Evolutionary conservation across 2,797 vertebrate species (phyloP), one percentile per base, ranked within the genome.

Genomic region (Sebastes glaucus): DNA sequence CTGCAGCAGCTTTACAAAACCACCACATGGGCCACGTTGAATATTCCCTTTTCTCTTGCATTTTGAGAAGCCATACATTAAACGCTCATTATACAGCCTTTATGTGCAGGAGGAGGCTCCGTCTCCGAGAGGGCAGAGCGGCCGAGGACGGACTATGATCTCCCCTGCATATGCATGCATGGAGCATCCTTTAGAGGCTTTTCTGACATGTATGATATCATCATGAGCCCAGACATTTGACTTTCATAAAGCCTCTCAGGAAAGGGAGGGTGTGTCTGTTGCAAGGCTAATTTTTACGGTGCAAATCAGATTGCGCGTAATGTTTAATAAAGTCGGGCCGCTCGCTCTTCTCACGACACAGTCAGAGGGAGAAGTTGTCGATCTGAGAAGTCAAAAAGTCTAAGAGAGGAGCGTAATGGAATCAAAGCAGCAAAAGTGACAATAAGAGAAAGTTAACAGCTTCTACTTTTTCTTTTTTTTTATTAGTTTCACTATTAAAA

Each of bases 1-100:
- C 88, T 77, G 85, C 87, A 78, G 86, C 87, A 68, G 93, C 95
- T 95, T 95, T 94, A 95, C 93, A 95, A 95, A 95, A 88, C 85
- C 88, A 85, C 94, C 95, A 95, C 95, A 95, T 96, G 95, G 94
- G 92, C 94, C 91, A 88, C 77, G 90, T 85, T 93, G 90, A 95
- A 95, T 95, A 93, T 95, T 94, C 52, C 73, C 38, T 85, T 90
- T 91, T 92, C 91, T 89, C 79, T 76, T 69, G 86, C 91, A 80
- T 95, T 95, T 92, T 92, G 89, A 91, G 90, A 84, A 87, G 89
- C 93, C 94, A 95, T 93, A 96, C 92, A 96, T 96, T 95, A 96
- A 96, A 93, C 86, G 90, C 90, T 94, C 93, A 95, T 96, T 96
- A 96, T 95, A 78, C 94, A 88, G 92, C 87, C 87, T 93, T 93